These are phyloP conservation scores for Cochlearius cochlearius DNA, from an alignment of 2,113 vertebrate genomes.

Conservation along the genomic window DNA sequence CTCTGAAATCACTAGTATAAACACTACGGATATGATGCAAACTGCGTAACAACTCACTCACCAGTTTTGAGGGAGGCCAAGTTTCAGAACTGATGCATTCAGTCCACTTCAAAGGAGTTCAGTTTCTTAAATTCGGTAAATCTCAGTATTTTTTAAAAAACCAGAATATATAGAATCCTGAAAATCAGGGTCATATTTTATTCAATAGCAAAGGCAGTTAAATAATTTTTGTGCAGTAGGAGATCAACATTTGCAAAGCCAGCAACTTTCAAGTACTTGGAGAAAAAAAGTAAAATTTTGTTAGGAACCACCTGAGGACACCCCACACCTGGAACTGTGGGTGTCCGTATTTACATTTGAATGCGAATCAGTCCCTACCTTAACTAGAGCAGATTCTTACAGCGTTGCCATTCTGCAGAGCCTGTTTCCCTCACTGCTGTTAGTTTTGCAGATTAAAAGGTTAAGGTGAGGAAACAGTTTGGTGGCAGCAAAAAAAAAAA, in stretches of 20 bases:
- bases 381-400: neutral
- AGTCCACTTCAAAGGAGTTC: neutral
- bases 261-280: neutral
- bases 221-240: neutral
- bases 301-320: neutral
- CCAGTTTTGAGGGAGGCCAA: neutral
- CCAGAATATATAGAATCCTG: neutral
- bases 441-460: neutral
- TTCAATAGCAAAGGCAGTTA: neutral
- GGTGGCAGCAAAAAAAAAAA: conserved; percentile 34
- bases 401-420: neutral
- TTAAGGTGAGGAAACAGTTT: neutral
- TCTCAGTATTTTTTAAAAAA: neutral
- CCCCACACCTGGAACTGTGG: neutral
- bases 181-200: neutral
- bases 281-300: neutral
- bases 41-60: neutral
- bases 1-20: neutral
- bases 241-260: neutral
- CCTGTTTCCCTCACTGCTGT: neutral
- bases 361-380: neutral
- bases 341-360: neutral
- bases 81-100: neutral
- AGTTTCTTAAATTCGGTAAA: neutral
- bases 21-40: neutral